Evolutionary conservation across 1,140 invertebrate species (phyloP).

Genomic region (Heterodera carotae): DNA sequence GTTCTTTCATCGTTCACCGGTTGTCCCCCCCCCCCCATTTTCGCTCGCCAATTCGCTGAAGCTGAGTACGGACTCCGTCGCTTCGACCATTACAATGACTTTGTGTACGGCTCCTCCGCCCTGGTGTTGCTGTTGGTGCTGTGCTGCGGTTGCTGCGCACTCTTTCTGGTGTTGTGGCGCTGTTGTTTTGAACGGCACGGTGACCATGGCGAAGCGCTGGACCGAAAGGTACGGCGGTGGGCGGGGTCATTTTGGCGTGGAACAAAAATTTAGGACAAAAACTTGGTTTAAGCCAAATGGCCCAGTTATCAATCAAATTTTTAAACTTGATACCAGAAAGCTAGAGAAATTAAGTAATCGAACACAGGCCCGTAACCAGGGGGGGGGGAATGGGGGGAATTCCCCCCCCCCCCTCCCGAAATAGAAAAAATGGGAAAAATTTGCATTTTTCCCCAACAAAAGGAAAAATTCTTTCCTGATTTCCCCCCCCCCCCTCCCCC

Average conservation of each 20-base stretch:
- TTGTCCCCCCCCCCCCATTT: background rate
- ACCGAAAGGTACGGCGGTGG: conserved; percentile 41
- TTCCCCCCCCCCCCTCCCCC: too few species aligned
- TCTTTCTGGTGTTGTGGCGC: conserved; percentile 35
- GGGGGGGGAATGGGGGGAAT: too few species aligned
- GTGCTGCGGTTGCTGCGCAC: conserved; percentile 16
- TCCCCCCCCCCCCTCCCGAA: too few species aligned
- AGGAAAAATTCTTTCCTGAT: too few species aligned
- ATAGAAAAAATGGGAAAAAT: too few species aligned
- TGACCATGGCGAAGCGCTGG: conserved; percentile 36
- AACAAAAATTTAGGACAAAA: background rate
- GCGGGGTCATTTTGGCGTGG: too few species aligned
- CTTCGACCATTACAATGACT: conserved; percentile 9
- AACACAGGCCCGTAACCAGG: too few species aligned
- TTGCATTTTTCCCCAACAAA: too few species aligned
- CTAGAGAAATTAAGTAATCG: too few species aligned
- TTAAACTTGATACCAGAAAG: too few species aligned
- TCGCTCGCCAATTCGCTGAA: background rate
- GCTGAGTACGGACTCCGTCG: conserved; percentile 12
- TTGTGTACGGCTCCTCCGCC: conserved; percentile 11
- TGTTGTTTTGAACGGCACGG: background rate
- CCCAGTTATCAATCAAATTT: too few species aligned
- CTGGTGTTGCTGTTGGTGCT: background rate
- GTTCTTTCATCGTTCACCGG: background rate
- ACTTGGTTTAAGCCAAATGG: too few species aligned